Evolutionary conservation across 2,888 invertebrate species (phyloP), one percentile per base, ranked within the genome.

Genomic region (Lasioglossum marginatum): DNA sequence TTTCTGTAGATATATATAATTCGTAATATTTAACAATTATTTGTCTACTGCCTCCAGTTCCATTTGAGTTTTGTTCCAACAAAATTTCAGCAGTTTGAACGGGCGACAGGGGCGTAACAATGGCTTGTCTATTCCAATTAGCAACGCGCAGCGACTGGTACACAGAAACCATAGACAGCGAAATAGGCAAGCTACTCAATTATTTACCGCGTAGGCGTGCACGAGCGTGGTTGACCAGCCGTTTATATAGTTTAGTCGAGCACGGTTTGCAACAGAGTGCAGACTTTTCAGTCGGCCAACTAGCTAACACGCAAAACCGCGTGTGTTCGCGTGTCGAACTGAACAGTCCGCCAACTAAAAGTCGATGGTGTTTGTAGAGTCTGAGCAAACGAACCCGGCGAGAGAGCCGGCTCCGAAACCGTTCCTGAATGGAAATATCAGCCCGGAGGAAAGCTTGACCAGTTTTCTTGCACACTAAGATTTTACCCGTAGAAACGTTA

Each of bases 211-310:
- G 66, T 70, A 40, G 70, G 70, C 70, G 70, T 40, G 40, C 40
- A 6, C 70, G 37, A 27, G 45, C 73, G 83, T 72, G 37, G 83
- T 77, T 83, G 83, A 82, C 83, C 77, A 48, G 74, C n/a, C 83
- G 78, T 83, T 84, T 78, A 70, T 70, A 40, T 70, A 84, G 84
- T 83, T 78, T 52, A 34, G 37, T 70, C 70, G 83, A 57, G 74
- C 70, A 16, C 45, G 81, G 68, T 70, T 78, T 70, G 77, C 78
- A 73, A 74, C 83, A 70, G 43, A 77, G 83, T 78, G 84, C 74
- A 83, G 83, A 84, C 83, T 84, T 83, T 84, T 84, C 83, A 74
- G 48, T 74, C 83, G 74, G 48, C 60, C 77, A 48, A 83, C 77
- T 77, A 68, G 23, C 68, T 12, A 68, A 66, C 77, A 74, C 48